These are phyloP conservation scores for Pituophis catenifer DNA, from an alignment of 2,113 vertebrate genomes.

Conservation along the genomic window DNA sequence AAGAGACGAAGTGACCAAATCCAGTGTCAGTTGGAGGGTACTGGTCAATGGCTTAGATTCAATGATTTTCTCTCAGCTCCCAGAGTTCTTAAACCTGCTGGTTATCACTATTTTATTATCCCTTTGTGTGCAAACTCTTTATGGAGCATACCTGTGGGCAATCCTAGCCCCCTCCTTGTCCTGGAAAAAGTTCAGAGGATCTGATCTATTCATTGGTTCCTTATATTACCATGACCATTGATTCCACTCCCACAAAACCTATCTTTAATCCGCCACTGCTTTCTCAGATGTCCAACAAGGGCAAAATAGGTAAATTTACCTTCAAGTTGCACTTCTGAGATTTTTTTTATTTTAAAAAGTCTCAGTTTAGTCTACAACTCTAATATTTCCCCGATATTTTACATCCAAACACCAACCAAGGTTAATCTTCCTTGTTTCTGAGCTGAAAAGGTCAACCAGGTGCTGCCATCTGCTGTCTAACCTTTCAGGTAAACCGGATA, in stretches of 20 bases:
- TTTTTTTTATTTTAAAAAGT: neutral
- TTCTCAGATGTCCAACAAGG: neutral
- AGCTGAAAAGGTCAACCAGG: neutral
- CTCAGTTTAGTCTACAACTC: neutral
- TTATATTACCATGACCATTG: neutral
- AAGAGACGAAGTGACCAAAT: neutral
- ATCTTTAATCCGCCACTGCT: neutral
- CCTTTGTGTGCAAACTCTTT: neutral
- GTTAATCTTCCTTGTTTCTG: neutral
- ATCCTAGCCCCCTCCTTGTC: neutral
- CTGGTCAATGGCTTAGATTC: neutral
- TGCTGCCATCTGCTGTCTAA: neutral
- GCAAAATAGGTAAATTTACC: neutral
- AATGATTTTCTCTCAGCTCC: neutral
- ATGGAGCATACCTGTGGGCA: neutral
- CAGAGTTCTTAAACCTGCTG: neutral
- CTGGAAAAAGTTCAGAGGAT: neutral
- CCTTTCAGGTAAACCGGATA: neutral
- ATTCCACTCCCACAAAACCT: neutral
- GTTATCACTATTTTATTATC: neutral
- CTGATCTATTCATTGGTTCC: neutral
- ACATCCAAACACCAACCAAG: neutral
- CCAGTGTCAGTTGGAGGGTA: neutral
- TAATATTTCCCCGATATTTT: neutral
- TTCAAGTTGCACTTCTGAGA: neutral